A percentile compares a stretch with the other conserved stretches of the same genome.
phyloP scores from a whole-genome alignment of 2,113 vertebrate genomes.

The Larimichthys crocea region DNA sequence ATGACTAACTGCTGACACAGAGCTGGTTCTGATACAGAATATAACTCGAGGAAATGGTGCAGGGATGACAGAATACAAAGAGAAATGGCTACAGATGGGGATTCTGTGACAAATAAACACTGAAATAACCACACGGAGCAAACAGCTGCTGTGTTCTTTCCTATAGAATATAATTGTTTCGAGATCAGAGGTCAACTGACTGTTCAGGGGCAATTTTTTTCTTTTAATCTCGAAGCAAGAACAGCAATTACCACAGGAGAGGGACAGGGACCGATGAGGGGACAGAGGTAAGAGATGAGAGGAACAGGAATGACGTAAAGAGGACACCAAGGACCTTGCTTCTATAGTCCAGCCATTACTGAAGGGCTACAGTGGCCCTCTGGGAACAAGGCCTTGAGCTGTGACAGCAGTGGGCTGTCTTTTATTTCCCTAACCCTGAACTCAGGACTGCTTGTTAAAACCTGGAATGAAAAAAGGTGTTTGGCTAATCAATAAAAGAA shows the following conservation, averaged over 20 bases:
- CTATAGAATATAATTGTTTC: slow-evolving; percentile 45
- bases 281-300: slow-evolving; percentile 26
- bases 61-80: not conserved
- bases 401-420: slow-evolving; percentile 60
- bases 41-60: not conserved
- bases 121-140: not conserved
- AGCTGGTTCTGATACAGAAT: not conserved
- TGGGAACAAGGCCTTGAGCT: slow-evolving; percentile 45
- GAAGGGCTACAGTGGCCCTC: slow-evolving; percentile 48
- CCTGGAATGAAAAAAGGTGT: slow-evolving; percentile 37
- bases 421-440: slow-evolving; percentile 65
- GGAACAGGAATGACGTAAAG: slow-evolving; percentile 33
- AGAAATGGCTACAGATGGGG: slow-evolving; percentile 8
- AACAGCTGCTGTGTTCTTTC: not conserved
- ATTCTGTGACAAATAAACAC: slow-evolving; percentile 27
- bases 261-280: not conserved
- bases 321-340: slow-evolving; percentile 51
- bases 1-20: not conserved
- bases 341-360: slow-evolving; percentile 63
- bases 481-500: slow-evolving; percentile 62
- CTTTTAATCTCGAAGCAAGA: slow-evolving; percentile 16
- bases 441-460: slow-evolving; percentile 71
- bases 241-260: slow-evolving; percentile 53
- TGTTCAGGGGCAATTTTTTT: slow-evolving; percentile 24
- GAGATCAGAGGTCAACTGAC: slow-evolving; percentile 48